Evolutionary conservation across 2,797 vertebrate species (phyloP).

Genomic region (Sebastes matsubarae): DNA sequence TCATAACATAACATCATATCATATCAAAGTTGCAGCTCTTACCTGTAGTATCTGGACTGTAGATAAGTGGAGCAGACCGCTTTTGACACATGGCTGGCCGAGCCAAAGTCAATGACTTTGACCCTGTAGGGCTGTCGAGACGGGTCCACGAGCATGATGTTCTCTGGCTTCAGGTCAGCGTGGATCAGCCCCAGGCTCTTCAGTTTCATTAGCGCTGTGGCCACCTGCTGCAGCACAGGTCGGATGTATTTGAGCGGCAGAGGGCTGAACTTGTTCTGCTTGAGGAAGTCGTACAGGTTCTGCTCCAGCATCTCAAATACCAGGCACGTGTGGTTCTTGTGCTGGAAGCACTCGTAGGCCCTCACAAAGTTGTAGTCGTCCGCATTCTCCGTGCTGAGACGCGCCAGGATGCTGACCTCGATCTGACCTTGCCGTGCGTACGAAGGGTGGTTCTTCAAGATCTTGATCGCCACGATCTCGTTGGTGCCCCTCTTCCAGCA

Average conservation of each 20-base stretch:
- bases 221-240: slow-evolving; percentile 97
- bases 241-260: slow-evolving; percentile 97
- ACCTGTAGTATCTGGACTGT: slow-evolving; percentile 99
- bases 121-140: slow-evolving; percentile 96
- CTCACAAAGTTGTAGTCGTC: slow-evolving; percentile 99
- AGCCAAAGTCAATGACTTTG: slow-evolving; percentile 99
- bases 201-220: slow-evolving; percentile 97
- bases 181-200: slow-evolving; percentile 98
- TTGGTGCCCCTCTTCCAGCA: slow-evolving; percentile 99
- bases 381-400: slow-evolving; percentile 95
- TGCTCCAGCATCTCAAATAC: slow-evolving; percentile 99
- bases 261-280: slow-evolving; percentile 99
- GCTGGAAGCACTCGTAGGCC: slow-evolving; percentile 99
- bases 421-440: slow-evolving; percentile 98
- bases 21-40: slow-evolving; percentile 60
- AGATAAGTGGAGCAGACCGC: slow-evolving; percentile 99
- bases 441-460: slow-evolving; percentile 98
- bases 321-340: slow-evolving; percentile 99
- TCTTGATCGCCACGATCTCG: slow-evolving; percentile 99
- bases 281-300: slow-evolving; percentile 99
- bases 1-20: not conserved
- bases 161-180: slow-evolving; percentile 98
- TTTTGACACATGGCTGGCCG: slow-evolving; percentile 98
- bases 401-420: slow-evolving; percentile 98
- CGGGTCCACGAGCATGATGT: slow-evolving; percentile 99